These are phyloP conservation scores for Antigone vipio DNA, from an alignment of 2,113 vertebrate species.

Conservation along the genomic window DNA sequence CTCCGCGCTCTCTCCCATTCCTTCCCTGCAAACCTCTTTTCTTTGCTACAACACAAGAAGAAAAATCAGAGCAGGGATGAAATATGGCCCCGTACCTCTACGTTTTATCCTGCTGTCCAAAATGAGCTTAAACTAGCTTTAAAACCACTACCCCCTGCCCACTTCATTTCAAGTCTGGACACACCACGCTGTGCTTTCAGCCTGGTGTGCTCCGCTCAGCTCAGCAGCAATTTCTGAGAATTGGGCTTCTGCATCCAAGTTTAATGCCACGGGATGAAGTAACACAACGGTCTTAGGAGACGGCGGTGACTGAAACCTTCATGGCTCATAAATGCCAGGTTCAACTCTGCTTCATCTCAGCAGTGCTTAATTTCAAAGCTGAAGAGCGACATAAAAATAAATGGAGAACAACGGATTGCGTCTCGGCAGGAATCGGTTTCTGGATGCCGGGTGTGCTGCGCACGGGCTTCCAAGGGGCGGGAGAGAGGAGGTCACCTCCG, in stretches of 20 bases:
- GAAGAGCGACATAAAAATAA: conserved; percentile 6
- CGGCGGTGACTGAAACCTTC: neutral
- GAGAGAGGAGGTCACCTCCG: neutral
- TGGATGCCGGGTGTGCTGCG: neutral
- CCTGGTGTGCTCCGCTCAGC: neutral
- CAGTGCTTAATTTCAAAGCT: neutral
- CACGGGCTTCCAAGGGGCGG: neutral
- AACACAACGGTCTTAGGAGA: neutral
- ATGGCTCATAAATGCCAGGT: conserved; percentile 11
- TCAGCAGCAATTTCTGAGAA: neutral
- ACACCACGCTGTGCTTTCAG: neutral
- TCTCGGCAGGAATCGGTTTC: neutral
- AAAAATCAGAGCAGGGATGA: neutral
- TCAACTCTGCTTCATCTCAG: neutral
- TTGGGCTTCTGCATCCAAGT: neutral
- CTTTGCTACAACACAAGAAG: neutral
- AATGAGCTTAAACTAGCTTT: neutral
- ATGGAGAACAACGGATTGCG: neutral
- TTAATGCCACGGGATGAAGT: neutral
- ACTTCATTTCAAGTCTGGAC: neutral
- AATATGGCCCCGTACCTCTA: neutral
- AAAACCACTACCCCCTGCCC: neutral
- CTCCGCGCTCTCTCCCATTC: neutral
- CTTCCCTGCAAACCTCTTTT: neutral
- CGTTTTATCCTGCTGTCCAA: neutral